Conservation (phyloP, 92 coral and sea anemone species). For the Zoanthus sansibaricus region DNA sequence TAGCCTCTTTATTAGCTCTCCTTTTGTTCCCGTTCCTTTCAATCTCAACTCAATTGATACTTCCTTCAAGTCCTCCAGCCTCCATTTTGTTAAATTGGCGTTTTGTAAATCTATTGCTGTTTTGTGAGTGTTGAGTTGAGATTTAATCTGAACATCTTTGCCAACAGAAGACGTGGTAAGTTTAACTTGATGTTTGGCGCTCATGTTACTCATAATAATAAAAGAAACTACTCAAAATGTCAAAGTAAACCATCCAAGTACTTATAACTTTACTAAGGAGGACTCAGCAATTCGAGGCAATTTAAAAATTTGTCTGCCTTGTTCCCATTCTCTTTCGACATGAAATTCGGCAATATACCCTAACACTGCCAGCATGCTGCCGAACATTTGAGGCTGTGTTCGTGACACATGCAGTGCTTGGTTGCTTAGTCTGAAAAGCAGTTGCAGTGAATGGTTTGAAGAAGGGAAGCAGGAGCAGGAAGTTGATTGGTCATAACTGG, state of each 20-base stretch:
- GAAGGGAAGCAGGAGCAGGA: too few relatives aligned
- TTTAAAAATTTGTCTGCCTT: background rate
- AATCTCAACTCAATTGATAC: slow-evolving; percentile 44
- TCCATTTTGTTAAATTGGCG: slow-evolving; percentile 42
- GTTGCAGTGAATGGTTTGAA: too few relatives aligned
- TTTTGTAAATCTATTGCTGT: background rate
- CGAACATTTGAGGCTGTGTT: too few relatives aligned
- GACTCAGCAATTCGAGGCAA: background rate
- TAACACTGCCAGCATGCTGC: too few relatives aligned
- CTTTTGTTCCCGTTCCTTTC: slow-evolving; percentile 48
- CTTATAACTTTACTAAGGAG: background rate
- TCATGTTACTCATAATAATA: background rate
- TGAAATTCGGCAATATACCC: background rate
- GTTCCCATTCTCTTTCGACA: background rate
- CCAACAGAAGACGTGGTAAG: background rate
- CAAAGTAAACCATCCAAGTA: background rate
- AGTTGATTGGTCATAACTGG: too few relatives aligned
- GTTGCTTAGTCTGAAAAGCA: too few relatives aligned
- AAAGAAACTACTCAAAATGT: background rate
- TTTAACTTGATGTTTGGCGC: background rate
- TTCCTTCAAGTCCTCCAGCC: slow-evolving; percentile 31
- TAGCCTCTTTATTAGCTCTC: slow-evolving; percentile 4
- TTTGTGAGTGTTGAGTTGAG: background rate
- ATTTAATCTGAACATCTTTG: too few relatives aligned
- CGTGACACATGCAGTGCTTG: too few relatives aligned